phyloP scores from a whole-genome alignment of 2,888 invertebrate species.

The Macroteleia sp. region DNA sequence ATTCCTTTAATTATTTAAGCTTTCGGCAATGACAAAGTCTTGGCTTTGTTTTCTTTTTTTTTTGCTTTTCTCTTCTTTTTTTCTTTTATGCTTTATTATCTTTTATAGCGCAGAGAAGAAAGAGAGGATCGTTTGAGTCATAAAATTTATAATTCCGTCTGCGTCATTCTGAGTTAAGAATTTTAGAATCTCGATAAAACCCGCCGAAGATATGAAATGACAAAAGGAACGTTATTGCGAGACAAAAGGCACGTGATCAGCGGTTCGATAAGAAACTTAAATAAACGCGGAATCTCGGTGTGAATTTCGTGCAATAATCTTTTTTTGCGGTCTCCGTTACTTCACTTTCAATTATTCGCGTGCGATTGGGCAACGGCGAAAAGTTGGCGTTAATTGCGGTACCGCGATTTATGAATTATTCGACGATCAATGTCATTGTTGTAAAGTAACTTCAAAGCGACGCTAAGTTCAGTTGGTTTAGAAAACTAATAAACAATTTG shows the following conservation, averaged over 20 bases:
- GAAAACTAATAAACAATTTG: too few relatives aligned
- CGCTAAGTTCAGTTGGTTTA: too few relatives aligned
- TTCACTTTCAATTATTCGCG: conserved; percentile 30
- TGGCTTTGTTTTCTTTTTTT: too few relatives aligned
- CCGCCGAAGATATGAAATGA: conserved; percentile 57
- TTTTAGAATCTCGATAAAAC: conserved; percentile 59
- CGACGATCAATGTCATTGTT: conserved; percentile 7
- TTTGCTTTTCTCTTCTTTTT: too few relatives aligned
- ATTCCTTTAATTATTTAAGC: conserved; percentile 32
- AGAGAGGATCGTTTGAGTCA: conserved; percentile 36
- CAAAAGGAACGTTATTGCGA: conserved; percentile 56
- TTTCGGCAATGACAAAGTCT: conserved; percentile 24
- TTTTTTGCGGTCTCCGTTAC: conserved; percentile 13
- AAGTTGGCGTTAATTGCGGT: conserved; percentile 18
- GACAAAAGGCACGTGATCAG: conserved; percentile 43
- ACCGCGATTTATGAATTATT: conserved; percentile 17
- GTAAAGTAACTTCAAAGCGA: too few relatives aligned
- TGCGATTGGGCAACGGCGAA: conserved; percentile 4
- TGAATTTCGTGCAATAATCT: conserved; percentile 33
- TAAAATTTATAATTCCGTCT: conserved; percentile 55
- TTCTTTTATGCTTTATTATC: conserved; percentile 16
- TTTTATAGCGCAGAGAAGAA: conserved; percentile 38
- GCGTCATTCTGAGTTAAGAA: conserved; percentile 55
- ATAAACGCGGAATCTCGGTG: conserved; percentile 37
- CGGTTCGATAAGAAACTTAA: conserved; percentile 46